These are phyloP conservation scores for Polymixis lichenea DNA, from an alignment of 2,888 invertebrate species.

Conservation along the genomic window DNA sequence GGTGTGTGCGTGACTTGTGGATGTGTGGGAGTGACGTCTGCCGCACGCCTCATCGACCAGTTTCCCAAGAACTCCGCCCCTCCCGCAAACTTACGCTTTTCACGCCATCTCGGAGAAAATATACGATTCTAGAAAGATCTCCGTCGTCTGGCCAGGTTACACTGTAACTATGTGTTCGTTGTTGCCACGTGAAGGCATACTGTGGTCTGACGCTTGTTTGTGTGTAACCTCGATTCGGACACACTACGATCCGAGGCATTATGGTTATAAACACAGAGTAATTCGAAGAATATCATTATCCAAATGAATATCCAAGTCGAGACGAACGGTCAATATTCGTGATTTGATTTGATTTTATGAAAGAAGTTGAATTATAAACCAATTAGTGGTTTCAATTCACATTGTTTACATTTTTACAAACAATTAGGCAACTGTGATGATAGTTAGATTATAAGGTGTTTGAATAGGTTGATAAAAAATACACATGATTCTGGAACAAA, in stretches of 20 bases:
- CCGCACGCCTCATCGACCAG: constrained; percentile 82
- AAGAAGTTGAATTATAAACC: constrained; percentile 50
- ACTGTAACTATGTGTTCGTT: constrained; percentile 84
- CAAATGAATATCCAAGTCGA: constrained; percentile 86
- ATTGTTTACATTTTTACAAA: constrained; percentile 35
- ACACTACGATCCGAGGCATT: constrained; percentile 84
- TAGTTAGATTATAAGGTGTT: constrained; percentile 11
- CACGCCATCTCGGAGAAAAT: constrained; percentile 73
- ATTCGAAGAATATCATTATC: constrained; percentile 89
- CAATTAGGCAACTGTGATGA: constrained; percentile 12
- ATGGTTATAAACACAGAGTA: constrained; percentile 88
- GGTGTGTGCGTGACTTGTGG: constrained; percentile 75
- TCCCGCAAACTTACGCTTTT: constrained; percentile 69
- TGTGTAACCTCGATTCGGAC: constrained; percentile 90
- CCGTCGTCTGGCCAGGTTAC: constrained; percentile 73
- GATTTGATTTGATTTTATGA: constrained; percentile 76
- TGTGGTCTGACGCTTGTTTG: constrained; percentile 78
- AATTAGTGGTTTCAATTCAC: constrained; percentile 25
- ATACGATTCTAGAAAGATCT: constrained; percentile 79
- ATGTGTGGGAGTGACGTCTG: constrained; percentile 89
- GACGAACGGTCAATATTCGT: constrained; percentile 75
- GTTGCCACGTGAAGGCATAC: constrained; percentile 88
- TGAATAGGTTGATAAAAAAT: constrained; percentile 41
- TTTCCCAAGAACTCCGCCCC: constrained; percentile 72
- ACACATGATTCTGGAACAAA: constrained; percentile 51